Base-by-base conservation (phyloP, 2,888 invertebrate genomes). In the Dromius quadrimaculatus region DNA sequence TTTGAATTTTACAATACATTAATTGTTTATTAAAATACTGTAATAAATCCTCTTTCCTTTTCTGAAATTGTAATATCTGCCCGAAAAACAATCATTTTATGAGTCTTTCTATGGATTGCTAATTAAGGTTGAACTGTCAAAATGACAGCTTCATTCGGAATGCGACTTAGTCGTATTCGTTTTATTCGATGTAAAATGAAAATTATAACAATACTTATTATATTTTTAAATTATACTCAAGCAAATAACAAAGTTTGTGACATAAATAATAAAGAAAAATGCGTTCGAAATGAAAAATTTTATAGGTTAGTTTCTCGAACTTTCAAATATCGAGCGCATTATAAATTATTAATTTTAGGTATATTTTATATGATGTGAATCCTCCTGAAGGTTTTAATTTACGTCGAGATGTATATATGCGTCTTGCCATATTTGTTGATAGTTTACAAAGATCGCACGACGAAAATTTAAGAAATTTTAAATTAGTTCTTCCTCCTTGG, bases 351-450 rank as follows among this genome's bases (percentile, higher is more conserved):
- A 34, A 28, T 73, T 75, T 38, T 68, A 92, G 92, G 77, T 95
- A 91, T 78, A 83, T 98, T 65, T 86, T 98, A 57, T 99, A 97
- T 82, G 96, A 97, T 80, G 92, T 98, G 0, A 98, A 98, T 84
- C 91, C 91, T 1, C 91, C 93, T 0, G 98, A 99, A 85, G 99
- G 99, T 0, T 99, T 99, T 79, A 99, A 99, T 84, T 86, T 99
- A 72, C 87, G 97, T 11, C 87, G 98, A 32, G 98, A 99, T 85
- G 98, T 99, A 1, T 98, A 95, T 78, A 91, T 98, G 86, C 87
- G 98, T 75, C 87, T 97, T 77, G 96, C 97, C 1, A 90, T 93
- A 50, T 89, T 97, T 79, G 85, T 94, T 0, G 86, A 90, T 23
- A 87, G 89, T 71, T 84, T 95, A 64, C 85, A 88, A 71, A 85